A percentile compares a stretch with the other conserved stretches of the same genome.
These are phyloP conservation scores for Sphaerophoria taeniata DNA, from an alignment of 2,888 invertebrate species.

Conservation along the genomic window DNA sequence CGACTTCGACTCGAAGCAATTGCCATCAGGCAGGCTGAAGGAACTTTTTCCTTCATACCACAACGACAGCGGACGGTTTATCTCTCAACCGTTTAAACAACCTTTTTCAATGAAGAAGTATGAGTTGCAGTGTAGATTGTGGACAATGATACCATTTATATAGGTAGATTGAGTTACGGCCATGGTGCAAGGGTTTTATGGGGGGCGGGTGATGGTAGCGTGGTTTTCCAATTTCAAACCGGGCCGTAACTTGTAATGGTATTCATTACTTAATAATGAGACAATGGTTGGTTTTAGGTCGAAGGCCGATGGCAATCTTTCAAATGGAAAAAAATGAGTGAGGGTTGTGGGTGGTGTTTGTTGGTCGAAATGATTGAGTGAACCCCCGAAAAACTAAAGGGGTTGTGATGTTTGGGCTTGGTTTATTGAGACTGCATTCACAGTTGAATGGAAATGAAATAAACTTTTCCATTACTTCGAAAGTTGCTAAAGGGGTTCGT, in stretches of 20 bases:
- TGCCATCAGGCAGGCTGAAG: not conserved
- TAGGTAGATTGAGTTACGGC: not conserved
- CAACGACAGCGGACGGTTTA: constrained; percentile 8
- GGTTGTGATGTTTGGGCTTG: constrained; percentile 44
- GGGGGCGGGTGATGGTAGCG: constrained; percentile 1
- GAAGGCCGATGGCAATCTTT: constrained; percentile 35
- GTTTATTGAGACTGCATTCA: constrained; percentile 50
- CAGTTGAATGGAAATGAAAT: constrained; percentile 56
- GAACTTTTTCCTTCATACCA: constrained; percentile 19
- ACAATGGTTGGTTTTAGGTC: constrained; percentile 23
- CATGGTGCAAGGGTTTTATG: not conserved
- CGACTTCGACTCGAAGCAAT: constrained; percentile 24
- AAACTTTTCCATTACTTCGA: constrained; percentile 41
- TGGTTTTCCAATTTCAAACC: constrained; percentile 23
- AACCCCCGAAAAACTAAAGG: constrained; percentile 33
- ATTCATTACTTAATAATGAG: constrained; percentile 68
- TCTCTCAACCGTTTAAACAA: not conserved
- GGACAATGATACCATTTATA: constrained; percentile 34
- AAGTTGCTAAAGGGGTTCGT: not conserved
- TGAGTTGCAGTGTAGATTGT: constrained; percentile 31
- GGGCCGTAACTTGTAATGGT: constrained; percentile 39
- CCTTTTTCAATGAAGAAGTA: constrained; percentile 36
- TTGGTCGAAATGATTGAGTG: not conserved
- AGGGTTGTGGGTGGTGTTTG: not conserved
- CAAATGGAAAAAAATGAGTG: constrained; percentile 16